These are phyloP conservation scores for Abrostola triplasia DNA, from an alignment of 2,888 invertebrate species.

Conservation along the genomic window DNA sequence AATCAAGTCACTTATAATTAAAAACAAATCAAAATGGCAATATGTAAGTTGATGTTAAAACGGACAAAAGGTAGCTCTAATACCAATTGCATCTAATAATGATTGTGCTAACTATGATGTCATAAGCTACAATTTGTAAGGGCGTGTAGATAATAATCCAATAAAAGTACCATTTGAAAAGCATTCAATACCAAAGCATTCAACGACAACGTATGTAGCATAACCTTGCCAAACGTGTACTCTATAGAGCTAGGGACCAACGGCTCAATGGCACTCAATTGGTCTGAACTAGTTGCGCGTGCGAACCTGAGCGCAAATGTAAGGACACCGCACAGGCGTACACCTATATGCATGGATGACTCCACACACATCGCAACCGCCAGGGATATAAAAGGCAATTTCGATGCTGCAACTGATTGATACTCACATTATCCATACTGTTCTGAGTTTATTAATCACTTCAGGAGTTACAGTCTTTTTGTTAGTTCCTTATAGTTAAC, in stretches of 20 bases:
- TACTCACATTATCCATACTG: constrained; percentile 45
- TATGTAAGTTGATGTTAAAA: constrained; percentile 44
- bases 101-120: constrained; percentile 42
- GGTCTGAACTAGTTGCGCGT: constrained; percentile 83
- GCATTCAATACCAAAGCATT: constrained; percentile 57
- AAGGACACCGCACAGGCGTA: constrained; percentile 67
- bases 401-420: constrained; percentile 14
- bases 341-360: constrained; percentile 58
- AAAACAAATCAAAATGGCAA: constrained; percentile 22
- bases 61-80: constrained; percentile 39
- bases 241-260: constrained; percentile 78
- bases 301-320: constrained; percentile 77
- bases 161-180: constrained; percentile 47
- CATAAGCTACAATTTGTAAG: constrained; percentile 41
- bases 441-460: constrained; percentile 19
- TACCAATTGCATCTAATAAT: constrained; percentile 38
- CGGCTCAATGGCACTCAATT: constrained; percentile 85
- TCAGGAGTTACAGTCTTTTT: constrained; percentile 25
- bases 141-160: constrained; percentile 44
- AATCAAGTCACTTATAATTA: constrained; percentile 46
- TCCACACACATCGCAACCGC: constrained; percentile 45
- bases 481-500: constrained; percentile 21
- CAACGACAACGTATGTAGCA: constrained; percentile 58
- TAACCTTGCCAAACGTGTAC: constrained; percentile 79
- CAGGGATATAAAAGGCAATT: constrained; percentile 41